These are phyloP conservation scores for Acromyrmex echinatior DNA, from an alignment of 1,140 invertebrate genomes.

Conservation along the genomic window DNA sequence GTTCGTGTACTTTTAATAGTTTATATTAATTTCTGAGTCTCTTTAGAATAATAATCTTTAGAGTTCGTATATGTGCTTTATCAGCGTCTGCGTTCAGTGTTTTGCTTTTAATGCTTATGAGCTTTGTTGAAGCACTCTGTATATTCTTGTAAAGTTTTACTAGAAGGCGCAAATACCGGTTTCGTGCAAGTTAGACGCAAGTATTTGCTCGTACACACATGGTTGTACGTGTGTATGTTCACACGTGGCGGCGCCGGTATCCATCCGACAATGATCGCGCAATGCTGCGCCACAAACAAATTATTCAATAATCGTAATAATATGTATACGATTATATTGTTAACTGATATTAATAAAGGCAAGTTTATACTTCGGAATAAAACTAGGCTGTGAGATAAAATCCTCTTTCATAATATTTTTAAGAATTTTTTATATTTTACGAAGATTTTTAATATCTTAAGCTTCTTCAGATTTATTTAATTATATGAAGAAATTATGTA, in stretches of 20 bases:
- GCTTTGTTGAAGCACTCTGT: constrained; percentile 29
- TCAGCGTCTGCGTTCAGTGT: not conserved
- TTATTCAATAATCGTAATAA: not conserved
- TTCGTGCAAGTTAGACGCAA: constrained; percentile 49
- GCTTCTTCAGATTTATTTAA: too few species aligned
- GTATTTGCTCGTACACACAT: constrained; percentile 22
- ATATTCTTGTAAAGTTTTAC: constrained; percentile 50
- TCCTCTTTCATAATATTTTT: too few species aligned
- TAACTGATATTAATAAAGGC: not conserved
- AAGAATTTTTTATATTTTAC: too few species aligned
- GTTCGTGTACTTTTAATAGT: not conserved
- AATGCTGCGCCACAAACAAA: not conserved
- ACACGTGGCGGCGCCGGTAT: constrained; percentile 49
- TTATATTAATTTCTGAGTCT: not conserved
- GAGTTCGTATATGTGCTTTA: not conserved
- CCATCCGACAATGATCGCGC: not conserved
- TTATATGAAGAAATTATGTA: too few species aligned
- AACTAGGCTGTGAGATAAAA: not conserved
- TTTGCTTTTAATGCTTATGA: constrained; percentile 14
- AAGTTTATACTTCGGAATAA: constrained; percentile 14
- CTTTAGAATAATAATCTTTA: too few species aligned
- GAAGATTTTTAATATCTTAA: too few species aligned
- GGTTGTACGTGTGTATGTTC: constrained; percentile 26
- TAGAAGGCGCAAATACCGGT: constrained; percentile 57
- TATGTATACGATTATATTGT: too few species aligned